phyloP scores from a whole-genome alignment of 2,113 vertebrate genomes.

The Glaucidium brasilianum region DNA sequence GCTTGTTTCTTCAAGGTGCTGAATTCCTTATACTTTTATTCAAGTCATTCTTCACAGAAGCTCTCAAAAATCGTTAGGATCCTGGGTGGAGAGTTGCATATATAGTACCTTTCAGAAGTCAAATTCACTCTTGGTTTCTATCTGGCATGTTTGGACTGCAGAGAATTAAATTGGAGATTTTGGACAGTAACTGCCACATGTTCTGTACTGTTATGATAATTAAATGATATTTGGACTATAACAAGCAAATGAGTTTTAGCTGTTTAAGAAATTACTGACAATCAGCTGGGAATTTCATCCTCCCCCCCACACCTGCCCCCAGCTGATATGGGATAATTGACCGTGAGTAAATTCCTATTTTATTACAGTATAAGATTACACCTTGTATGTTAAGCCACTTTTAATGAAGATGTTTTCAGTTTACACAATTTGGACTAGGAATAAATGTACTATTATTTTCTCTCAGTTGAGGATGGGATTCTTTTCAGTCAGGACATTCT shows the following conservation, averaged over 20 bases:
- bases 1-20: neutral
- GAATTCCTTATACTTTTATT: neutral
- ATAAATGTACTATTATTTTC: neutral
- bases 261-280: conserved; percentile 14
- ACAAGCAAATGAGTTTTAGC: conserved; percentile 22
- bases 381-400: neutral
- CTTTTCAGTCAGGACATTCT: neutral
- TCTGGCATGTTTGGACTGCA: neutral
- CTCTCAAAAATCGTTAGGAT: neutral
- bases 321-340: neutral
- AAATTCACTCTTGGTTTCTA: neutral
- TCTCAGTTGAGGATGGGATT: neutral
- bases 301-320: neutral
- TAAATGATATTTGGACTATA: conserved; percentile 5
- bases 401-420: neutral
- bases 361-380: neutral
- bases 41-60: neutral
- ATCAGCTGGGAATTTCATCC: neutral
- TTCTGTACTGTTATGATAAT: conserved; percentile 2
- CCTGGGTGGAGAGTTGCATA: neutral
- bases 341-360: neutral
- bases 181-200: neutral
- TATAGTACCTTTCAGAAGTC: neutral
- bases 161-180: neutral
- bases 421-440: neutral